These are phyloP conservation scores for Taxidea taxus DNA, from an alignment of 2,113 vertebrate genomes.

Conservation along the genomic window DNA sequence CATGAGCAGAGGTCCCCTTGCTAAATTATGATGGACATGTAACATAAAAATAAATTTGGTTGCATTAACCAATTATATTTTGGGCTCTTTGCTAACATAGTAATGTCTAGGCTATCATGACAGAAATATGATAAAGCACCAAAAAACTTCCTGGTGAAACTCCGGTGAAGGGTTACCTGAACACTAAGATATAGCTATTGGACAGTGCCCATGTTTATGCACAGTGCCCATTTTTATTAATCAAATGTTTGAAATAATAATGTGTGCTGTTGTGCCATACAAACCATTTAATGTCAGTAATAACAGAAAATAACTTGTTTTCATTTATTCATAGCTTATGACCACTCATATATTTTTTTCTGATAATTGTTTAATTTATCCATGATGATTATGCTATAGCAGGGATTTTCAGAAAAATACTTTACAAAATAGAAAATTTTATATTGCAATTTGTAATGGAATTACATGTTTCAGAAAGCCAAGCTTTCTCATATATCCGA, in stretches of 20 bases:
- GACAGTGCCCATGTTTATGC: not conserved
- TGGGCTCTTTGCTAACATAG: not conserved
- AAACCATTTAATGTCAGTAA: not conserved
- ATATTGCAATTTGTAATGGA: not conserved
- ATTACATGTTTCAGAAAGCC: not conserved
- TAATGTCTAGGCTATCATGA: not conserved
- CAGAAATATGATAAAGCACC: not conserved
- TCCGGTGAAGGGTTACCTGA: not conserved
- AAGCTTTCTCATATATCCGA: not conserved
- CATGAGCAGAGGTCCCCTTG: not conserved
- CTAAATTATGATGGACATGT: not conserved
- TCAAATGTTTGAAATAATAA: constrained; percentile 4
- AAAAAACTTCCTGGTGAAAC: not conserved
- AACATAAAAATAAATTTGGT: not conserved
- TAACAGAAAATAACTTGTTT: not conserved
- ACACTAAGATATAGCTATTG: not conserved
- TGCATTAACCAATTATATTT: not conserved
- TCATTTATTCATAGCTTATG: not conserved
- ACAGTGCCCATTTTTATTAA: not conserved
- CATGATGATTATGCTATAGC: not conserved
- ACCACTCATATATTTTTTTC: not conserved
- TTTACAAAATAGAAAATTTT: not conserved
- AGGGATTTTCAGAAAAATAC: not conserved
- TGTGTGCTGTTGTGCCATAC: not conserved
- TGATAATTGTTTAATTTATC: not conserved